Base-by-base conservation (phyloP, 2,888 invertebrate species). In the Brenthis daphne region DNA sequence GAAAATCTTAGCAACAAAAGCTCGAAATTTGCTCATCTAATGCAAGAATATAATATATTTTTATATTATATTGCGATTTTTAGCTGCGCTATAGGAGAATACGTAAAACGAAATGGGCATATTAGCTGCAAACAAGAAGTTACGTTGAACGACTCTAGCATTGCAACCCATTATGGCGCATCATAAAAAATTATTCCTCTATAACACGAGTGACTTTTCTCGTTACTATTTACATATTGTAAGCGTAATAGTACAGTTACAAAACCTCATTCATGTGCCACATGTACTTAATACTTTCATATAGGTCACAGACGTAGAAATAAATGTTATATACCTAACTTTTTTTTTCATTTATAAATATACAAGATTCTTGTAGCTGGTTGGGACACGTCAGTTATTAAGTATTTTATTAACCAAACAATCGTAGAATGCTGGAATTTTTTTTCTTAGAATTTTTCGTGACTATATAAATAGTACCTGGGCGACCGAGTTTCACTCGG, bases 121-220 rank as follows among this genome's bases (percentile, higher is more conserved):
- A 47, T 47, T 48, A 58, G 24, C 47, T 58, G 29, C 58, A 58
- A 66, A 60, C 66, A 56, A 67, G 50, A 56, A 60, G 20, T 55
- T 50, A 61, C 24, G 47, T 54, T 12, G 55, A 67, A 56, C 24
- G 50, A 55, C 50, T 20, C 51, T 57, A 48, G 57, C 63, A 60
- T 61, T 67, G 58, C 69, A 58, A 58, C 20, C 67, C 51, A 58
- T 67, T 70, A 64, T 57, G 48, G n/a, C 37, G 54, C 55, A 54
- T 67, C 57, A 53, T 67, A 70, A 70, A 70, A 70, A 67, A 67
- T 53, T 64, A 67, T 51, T 20, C 48, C 57, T 43, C 5, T 43
- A 50, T 58, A 37, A 54, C 33, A 43, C 55, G 14, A 50, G 55
- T 63, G 58, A 70, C 55, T 64, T 57, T 55, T 55, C 55, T 58